These are phyloP conservation scores for Noctuana brunneofusca DNA, from an alignment of 2,888 invertebrate species.

Conservation along the genomic window DNA sequence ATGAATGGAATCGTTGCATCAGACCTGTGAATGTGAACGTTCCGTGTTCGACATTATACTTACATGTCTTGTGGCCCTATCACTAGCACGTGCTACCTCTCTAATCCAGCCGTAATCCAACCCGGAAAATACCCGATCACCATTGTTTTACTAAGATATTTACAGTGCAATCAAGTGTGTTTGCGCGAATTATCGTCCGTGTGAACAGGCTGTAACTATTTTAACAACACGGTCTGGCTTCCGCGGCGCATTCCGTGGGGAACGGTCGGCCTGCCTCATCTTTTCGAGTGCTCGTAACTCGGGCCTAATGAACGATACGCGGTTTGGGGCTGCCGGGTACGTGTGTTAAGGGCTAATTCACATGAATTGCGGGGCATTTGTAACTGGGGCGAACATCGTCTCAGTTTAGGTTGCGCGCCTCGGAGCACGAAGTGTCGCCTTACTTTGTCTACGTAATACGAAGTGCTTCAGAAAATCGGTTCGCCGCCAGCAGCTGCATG, in stretches of 20 bases:
- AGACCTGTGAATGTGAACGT: conserved; percentile 40
- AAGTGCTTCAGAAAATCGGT: conserved; percentile 57
- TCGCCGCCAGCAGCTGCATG: conserved; percentile 50
- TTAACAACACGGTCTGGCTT: conserved; percentile 63
- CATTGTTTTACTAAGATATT: conserved; percentile 72
- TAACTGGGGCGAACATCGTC: conserved; percentile 32
- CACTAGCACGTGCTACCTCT: conserved; percentile 59
- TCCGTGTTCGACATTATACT: conserved; percentile 42
- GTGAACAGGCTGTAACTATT: conserved; percentile 60
- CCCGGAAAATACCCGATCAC: conserved; percentile 73
- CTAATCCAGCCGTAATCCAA: conserved; percentile 74
- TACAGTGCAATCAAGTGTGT: conserved; percentile 62
- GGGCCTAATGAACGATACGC: conserved; percentile 52
- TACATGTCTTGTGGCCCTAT: conserved; percentile 43
- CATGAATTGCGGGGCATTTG: conserved; percentile 50
- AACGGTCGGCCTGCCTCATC: conserved; percentile 45
- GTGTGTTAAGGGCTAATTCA: conserved; percentile 49
- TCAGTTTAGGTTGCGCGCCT: conserved; percentile 41
- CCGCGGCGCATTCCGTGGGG: conserved; percentile 51
- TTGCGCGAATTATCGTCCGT: conserved; percentile 66
- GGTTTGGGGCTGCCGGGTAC: conserved; percentile 41
- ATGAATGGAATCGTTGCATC: conserved; percentile 4
- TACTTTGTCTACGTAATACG: conserved; percentile 44
- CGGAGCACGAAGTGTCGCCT: conserved; percentile 11
- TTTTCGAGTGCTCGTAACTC: conserved; percentile 40